Percentiles rank a stretch among this genome's conserved stretches.
phyloP scores from a whole-genome alignment of 2,888 invertebrate species.

The Eristalis pertinax region DNA sequence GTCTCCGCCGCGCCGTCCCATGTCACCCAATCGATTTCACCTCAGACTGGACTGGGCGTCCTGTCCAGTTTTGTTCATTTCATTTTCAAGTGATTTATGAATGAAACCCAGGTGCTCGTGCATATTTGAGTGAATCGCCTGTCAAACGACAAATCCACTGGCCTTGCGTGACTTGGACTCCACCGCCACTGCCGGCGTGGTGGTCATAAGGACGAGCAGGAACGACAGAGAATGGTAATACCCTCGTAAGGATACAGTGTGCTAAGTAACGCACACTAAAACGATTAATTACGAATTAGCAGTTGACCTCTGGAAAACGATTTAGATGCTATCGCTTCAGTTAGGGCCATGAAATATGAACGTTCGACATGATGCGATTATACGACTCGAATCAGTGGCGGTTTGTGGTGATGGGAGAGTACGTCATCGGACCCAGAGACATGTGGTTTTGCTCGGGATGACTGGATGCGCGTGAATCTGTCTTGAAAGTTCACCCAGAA shows the following conservation, averaged over 20 bases:
- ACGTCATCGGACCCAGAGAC: too few species aligned
- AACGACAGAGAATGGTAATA: background rate
- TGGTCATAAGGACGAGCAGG: background rate
- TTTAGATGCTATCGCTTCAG: background rate
- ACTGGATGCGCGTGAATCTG: too few species aligned
- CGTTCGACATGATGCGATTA: background rate
- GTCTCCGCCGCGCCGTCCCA: too few species aligned
- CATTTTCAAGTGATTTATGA: background rate
- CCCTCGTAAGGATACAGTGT: background rate
- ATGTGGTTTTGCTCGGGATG: too few species aligned
- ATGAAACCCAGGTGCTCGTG: background rate
- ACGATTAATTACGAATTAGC: background rate
- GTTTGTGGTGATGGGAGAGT: background rate
- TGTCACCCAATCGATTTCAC: too few species aligned
- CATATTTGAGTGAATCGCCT: background rate
- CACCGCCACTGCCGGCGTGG: too few species aligned
- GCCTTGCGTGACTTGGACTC: background rate
- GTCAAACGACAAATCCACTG: background rate
- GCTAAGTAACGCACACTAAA: slow-evolving; percentile 1
- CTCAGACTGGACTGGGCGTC: too few species aligned
- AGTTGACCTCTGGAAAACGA: background rate
- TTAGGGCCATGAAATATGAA: background rate
- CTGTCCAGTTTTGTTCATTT: too few species aligned
- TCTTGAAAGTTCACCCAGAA: too few species aligned
- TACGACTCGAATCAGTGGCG: background rate